Evolutionary conservation across 2,888 invertebrate species (phyloP).

Genomic region (Ophion ventricosus): DNA sequence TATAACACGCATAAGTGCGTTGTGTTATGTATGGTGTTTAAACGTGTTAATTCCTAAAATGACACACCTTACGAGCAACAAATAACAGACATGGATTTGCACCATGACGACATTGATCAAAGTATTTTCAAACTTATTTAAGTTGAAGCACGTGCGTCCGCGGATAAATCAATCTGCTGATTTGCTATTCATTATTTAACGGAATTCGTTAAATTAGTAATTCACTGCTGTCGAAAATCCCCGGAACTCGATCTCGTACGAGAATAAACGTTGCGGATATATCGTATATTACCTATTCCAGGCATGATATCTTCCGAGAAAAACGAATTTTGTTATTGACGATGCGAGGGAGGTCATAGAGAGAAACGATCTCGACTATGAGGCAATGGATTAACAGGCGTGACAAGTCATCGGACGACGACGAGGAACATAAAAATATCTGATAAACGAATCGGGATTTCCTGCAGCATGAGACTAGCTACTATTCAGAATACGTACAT

Average conservation of each 20-base stretch:
- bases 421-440: background rate
- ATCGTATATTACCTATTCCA: conserved; percentile 42
- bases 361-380: conserved; percentile 1
- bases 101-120: background rate
- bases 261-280: background rate
- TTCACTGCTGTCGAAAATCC: background rate
- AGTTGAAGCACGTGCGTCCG: background rate
- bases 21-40: too few species aligned
- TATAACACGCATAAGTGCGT: too few species aligned
- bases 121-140: background rate
- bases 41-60: too few species aligned
- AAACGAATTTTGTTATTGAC: conserved; percentile 13
- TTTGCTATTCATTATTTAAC: background rate
- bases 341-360: conserved; percentile 17
- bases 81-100: too few species aligned
- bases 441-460: conserved; percentile 5
- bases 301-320: conserved; percentile 31
- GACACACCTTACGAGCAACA: too few species aligned
- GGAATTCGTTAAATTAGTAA: conserved; percentile 6
- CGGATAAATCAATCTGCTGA: background rate
- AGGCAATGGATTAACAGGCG: conserved; percentile 13
- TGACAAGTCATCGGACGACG: conserved; percentile 19
- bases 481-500: conserved; percentile 5
- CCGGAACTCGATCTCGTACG: background rate
- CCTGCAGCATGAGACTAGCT: background rate